Evolutionary conservation across 2,888 invertebrate species (phyloP).

Genomic region (Dicyrtomina minuta): DNA sequence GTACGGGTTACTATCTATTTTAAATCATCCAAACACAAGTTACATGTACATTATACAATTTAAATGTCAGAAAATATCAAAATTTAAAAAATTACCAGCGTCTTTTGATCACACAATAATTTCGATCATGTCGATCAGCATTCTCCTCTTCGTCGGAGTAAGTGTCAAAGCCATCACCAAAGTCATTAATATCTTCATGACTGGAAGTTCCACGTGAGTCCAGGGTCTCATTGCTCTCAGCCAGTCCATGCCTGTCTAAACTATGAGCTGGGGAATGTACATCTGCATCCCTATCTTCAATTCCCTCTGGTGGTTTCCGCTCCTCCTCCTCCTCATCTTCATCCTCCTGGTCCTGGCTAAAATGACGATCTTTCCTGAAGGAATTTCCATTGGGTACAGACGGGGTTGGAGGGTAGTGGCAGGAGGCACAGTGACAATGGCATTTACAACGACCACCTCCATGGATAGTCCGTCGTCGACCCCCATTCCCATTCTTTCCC

Average conservation of each 20-base stretch:
- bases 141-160: slow-evolving; percentile 50
- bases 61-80: not conserved
- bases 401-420: slow-evolving; percentile 14
- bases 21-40: too few relatives aligned
- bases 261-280: not conserved
- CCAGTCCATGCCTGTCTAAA: slow-evolving; percentile 39
- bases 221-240: slow-evolving; percentile 54
- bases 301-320: slow-evolving; percentile 20
- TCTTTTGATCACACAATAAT: slow-evolving; percentile 46
- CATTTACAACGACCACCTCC: slow-evolving; percentile 27
- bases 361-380: slow-evolving; percentile 36
- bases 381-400: slow-evolving; percentile 13
- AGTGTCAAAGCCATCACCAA: slow-evolving; percentile 48
- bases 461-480: slow-evolving; percentile 22
- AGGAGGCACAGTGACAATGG: slow-evolving; percentile 32
- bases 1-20: not conserved
- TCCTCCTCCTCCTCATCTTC: slow-evolving; percentile 41
- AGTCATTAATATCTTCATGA: slow-evolving; percentile 53
- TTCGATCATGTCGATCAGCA: slow-evolving; percentile 42
- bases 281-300: slow-evolving; percentile 12
- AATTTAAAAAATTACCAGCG: slow-evolving; percentile 43
- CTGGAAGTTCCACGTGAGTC: slow-evolving; percentile 53
- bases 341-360: slow-evolving; percentile 49
- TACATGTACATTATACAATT: not conserved
- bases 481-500: slow-evolving; percentile 38